These are phyloP conservation scores for Nomada fucata DNA, from an alignment of 2,888 invertebrate genomes.

Conservation along the genomic window DNA sequence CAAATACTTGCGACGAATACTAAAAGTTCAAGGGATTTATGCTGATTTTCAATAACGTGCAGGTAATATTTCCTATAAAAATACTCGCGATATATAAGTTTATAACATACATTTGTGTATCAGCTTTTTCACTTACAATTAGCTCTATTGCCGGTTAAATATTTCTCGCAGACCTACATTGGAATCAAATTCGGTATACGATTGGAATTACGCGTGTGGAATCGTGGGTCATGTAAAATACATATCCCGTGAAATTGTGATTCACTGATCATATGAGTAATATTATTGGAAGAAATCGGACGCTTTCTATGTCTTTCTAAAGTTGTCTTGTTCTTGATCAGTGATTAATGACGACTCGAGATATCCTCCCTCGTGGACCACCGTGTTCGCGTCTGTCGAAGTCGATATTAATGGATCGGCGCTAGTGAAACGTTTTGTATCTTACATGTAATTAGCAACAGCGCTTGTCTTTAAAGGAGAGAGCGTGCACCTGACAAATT, in stretches of 20 bases:
- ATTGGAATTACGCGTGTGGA: not conserved
- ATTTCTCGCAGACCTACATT: no score
- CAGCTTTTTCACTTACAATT: no score
- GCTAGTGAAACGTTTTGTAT: conserved; percentile 64
- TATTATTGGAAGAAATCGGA: conserved; percentile 43
- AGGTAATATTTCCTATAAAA: no score
- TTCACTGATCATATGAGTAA: conserved; percentile 13
- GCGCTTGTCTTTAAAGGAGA: conserved; percentile 43
- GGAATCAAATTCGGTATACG: not conserved
- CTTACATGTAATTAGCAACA: conserved; percentile 63
- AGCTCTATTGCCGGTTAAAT: no score
- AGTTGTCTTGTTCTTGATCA: conserved; percentile 53
- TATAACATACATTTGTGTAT: no score
- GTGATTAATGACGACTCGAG: conserved; percentile 66
- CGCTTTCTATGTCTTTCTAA: conserved; percentile 58
- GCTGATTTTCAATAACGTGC: no score
- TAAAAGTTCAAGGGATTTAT: no score
- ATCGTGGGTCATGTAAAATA: not conserved
- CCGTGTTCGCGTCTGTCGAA: conserved; percentile 68
- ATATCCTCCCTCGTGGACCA: conserved; percentile 65
- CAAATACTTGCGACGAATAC: no score
- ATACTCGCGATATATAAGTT: no score
- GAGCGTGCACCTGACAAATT: conserved; percentile 60
- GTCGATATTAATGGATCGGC: conserved; percentile 65
- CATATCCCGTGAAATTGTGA: not conserved